Evolutionary conservation across 2,888 invertebrate species (phyloP).

Genomic region (Parnassius apollo): DNA sequence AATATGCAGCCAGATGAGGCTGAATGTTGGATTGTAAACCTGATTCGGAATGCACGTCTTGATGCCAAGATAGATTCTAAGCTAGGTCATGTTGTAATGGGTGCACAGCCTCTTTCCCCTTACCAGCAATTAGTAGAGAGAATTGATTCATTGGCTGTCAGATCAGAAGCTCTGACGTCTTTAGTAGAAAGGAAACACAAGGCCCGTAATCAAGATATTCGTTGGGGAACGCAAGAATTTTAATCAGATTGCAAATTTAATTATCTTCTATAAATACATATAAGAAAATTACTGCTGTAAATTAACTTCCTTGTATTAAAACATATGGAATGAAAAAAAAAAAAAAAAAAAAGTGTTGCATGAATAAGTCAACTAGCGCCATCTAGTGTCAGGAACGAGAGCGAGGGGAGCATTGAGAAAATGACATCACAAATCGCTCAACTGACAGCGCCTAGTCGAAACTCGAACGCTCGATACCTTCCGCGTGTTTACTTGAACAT

Average conservation of each 20-base stretch:
- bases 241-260: constrained; percentile 42
- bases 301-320: constrained; percentile 45
- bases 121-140: constrained; percentile 99
- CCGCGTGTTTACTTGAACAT: too few species aligned
- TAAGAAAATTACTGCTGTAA: constrained; percentile 25
- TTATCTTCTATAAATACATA: constrained; percentile 8
- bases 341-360: too few species aligned
- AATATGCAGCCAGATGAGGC: constrained; percentile 99
- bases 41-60: constrained; percentile 97
- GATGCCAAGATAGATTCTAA: constrained; percentile 99
- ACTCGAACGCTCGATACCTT: too few species aligned
- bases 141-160: constrained; percentile 97
- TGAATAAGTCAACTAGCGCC: too few species aligned
- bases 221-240: constrained; percentile 85
- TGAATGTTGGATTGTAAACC: constrained; percentile 99
- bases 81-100: constrained; percentile 99
- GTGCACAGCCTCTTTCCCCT: constrained; percentile 97
- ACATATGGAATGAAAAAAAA: constrained; percentile 48
- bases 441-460: too few species aligned
- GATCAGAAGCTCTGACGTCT: constrained; percentile 96
- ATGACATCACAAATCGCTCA: too few species aligned
- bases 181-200: constrained; percentile 96
- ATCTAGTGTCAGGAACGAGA: too few species aligned
- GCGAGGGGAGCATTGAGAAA: too few species aligned
- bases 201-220: constrained; percentile 87